Evolutionary conservation across 2,888 invertebrate species (phyloP).

Genomic region (Biston stratarius): DNA sequence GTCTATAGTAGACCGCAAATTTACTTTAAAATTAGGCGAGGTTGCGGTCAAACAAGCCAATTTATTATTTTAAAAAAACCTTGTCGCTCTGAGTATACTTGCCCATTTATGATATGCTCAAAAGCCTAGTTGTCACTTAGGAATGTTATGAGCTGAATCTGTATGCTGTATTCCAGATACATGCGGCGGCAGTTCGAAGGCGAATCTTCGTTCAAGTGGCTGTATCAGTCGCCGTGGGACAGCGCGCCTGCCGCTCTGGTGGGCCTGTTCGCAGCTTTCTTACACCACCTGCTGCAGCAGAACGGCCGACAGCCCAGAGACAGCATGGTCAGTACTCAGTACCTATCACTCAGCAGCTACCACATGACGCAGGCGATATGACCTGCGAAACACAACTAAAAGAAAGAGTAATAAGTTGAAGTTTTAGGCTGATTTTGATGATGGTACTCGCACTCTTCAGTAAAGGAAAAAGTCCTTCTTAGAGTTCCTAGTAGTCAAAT

Average conservation of each 20-base stretch:
- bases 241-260: conserved; percentile 64
- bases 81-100: too few relatives aligned
- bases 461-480: too few relatives aligned
- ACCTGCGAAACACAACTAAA: too few relatives aligned
- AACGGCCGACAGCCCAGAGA: conserved; percentile 48
- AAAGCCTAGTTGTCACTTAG: too few relatives aligned
- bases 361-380: background rate
- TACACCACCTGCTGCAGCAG: conserved; percentile 52
- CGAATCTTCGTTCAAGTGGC: conserved; percentile 61
- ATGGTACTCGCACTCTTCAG: too few relatives aligned
- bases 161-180: conserved; percentile 46
- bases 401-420: too few relatives aligned
- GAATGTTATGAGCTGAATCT: background rate
- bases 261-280: conserved; percentile 61
- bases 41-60: too few relatives aligned
- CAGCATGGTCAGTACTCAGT: conserved; percentile 50
- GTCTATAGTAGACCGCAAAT: too few relatives aligned
- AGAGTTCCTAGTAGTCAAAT: background rate
- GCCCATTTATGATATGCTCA: too few relatives aligned
- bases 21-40: too few relatives aligned
- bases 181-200: conserved; percentile 55
- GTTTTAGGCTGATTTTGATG: too few relatives aligned
- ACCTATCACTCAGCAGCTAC: background rate
- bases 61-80: too few relatives aligned
- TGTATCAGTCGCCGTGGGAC: conserved; percentile 70